Evolutionary conservation across 1,140 invertebrate species (phyloP).

Genomic region (Manduca sexta): DNA sequence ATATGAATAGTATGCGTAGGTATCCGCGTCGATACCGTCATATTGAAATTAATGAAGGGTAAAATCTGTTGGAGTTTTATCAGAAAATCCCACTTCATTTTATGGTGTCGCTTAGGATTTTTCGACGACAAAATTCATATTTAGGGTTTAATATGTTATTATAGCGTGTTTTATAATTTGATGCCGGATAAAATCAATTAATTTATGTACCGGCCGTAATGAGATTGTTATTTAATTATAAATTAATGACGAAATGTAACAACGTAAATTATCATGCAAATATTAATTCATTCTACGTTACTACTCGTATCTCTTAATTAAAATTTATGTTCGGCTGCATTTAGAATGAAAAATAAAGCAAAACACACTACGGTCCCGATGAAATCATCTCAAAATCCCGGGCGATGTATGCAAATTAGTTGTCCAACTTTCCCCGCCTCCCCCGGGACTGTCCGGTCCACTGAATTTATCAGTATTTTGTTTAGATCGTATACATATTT

Average conservation of each 20-base stretch:
- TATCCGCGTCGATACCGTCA: neutral
- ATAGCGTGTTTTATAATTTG: too few species aligned
- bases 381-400: conserved; percentile 14
- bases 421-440: conserved; percentile 6
- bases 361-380: neutral
- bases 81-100: neutral
- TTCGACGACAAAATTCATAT: too few species aligned
- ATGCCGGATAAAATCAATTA: too few species aligned
- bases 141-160: too few species aligned
- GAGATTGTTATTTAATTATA: too few species aligned
- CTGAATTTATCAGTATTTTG: conserved; percentile 15
- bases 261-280: too few species aligned
- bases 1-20: too few species aligned
- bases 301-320: too few species aligned
- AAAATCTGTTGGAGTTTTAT: neutral
- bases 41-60: neutral
- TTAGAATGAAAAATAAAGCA: conserved; percentile 4
- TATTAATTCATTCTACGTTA: too few species aligned
- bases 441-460: conserved; percentile 9
- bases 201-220: too few species aligned
- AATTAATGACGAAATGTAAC: too few species aligned
- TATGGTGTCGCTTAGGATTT: neutral
- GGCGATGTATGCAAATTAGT: conserved; percentile 16
- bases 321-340: neutral
- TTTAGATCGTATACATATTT: neutral